These are phyloP conservation scores for Proisotoma minuta DNA, from an alignment of 2,888 invertebrate genomes.

Conservation along the genomic window DNA sequence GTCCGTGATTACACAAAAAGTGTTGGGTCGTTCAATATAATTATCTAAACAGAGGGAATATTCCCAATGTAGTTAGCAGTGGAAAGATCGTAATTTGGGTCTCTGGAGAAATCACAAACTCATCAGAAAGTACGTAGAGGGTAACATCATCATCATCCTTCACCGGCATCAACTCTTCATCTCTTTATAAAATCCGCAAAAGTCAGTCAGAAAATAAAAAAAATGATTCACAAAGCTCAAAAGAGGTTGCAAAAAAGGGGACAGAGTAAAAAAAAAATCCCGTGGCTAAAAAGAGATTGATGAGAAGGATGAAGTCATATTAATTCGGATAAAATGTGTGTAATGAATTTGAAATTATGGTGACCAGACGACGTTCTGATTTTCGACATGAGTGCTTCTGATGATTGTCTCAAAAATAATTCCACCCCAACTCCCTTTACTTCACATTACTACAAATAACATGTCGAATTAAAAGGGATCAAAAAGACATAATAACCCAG, in stretches of 20 bases:
- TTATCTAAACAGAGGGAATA: not conserved
- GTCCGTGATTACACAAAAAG: not conserved
- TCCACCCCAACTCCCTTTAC: not conserved
- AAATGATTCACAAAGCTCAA: too few relatives aligned
- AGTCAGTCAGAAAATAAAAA: too few relatives aligned
- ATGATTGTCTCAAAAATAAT: slow-evolving; percentile 34
- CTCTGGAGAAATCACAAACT: slow-evolving; percentile 47
- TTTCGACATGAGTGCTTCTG: slow-evolving; percentile 40
- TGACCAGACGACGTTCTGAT: slow-evolving; percentile 43
- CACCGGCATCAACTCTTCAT: not conserved
- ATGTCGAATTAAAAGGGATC: slow-evolving; percentile 18
- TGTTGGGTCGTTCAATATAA: slow-evolving; percentile 4
- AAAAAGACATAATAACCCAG: slow-evolving; percentile 18
- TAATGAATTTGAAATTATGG: slow-evolving; percentile 45
- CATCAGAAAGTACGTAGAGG: slow-evolving; percentile 30
- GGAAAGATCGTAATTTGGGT: slow-evolving; percentile 2
- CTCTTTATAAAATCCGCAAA: not conserved
- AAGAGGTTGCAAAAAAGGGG: too few relatives aligned
- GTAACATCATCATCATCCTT: not conserved
- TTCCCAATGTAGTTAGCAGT: not conserved
- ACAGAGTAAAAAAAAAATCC: too few relatives aligned
- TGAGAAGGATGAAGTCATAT: slow-evolving; percentile 14
- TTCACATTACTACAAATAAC: slow-evolving; percentile 10
- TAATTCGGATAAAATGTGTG: slow-evolving; percentile 21
- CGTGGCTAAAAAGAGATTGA: too few relatives aligned